A percentile compares a stretch with the other conserved stretches of the same genome.
phyloP scores from a whole-genome alignment of 1,140 invertebrate genomes.

The Cotesia vestalis region DNA sequence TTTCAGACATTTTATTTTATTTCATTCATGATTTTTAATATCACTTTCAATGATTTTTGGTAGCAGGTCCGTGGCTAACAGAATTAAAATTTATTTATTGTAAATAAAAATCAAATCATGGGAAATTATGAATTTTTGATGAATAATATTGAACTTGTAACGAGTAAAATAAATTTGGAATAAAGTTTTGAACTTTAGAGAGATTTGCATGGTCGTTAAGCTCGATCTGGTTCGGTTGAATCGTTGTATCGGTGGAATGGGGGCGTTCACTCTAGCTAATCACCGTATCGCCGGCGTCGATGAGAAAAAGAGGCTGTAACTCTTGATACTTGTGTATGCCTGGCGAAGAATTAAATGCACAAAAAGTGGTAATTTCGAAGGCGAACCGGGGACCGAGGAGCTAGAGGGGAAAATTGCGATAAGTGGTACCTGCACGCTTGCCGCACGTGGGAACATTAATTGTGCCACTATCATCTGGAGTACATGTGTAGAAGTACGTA shows the following conservation, averaged over 20 bases:
- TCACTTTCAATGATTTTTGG: no score
- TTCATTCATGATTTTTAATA: no score
- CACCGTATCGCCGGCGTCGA: slow-evolving; percentile 28
- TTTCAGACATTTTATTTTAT: no score
- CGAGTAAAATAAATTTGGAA: no score
- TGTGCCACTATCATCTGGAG: slow-evolving; percentile 33
- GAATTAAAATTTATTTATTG: no score
- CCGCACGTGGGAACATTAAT: slow-evolving; percentile 38
- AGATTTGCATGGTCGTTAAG: slow-evolving; percentile 21
- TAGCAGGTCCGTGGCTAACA: no score
- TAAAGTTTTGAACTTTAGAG: not conserved
- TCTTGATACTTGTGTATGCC: slow-evolving; percentile 17
- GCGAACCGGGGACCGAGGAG: slow-evolving; percentile 5
- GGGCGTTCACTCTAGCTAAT: slow-evolving; percentile 24
- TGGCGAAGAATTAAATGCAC: slow-evolving; percentile 30
- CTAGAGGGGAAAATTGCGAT: slow-evolving; percentile 35
- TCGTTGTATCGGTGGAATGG: slow-evolving; percentile 16
- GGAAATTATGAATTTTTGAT: no score
- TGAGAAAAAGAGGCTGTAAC: slow-evolving; percentile 28
- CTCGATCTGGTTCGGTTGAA: slow-evolving; percentile 6
- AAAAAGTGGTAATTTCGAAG: slow-evolving; percentile 37
- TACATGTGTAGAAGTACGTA: slow-evolving; percentile 23
- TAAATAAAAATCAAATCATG: not conserved
- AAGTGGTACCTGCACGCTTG: slow-evolving; percentile 33
- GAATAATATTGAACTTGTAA: no score